Base-by-base conservation (phyloP, 23 tunicate species). In the Oikopleura vanhoeffeni region DNA sequence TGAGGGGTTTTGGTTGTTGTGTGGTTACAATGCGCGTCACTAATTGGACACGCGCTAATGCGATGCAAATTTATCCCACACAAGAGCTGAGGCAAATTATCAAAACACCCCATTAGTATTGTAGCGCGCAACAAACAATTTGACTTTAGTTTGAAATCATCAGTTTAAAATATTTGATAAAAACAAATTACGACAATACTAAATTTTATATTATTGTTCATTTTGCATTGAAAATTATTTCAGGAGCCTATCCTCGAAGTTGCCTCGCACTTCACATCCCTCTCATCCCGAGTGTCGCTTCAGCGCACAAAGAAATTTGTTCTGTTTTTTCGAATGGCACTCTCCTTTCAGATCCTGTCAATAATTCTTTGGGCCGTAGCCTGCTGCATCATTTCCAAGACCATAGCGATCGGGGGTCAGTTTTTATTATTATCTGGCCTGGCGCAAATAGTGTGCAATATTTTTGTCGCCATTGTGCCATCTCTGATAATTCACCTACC, bases 301-400 rank as follows among this genome's bases (percentile, higher is more conserved):
- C 79, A 71, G 35, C 79, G 79, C 3, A 32, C 79, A 4, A 18
- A 13, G 34, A 71, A 71, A 30, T 30, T 71, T 71, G 34, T 13
- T 33, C 79, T 71, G 36, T 71, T 71, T 71, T 71, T 71, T 32
- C 79, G 79, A 28, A 18, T 71, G 27, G 79, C 79, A 4, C 79
- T 71, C 3, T 33, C 79, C 27, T 71, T 71, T 30, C 79, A 71
- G 32, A 32, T 71, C 2, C 38, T 71, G 27, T 18, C 79, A 28
- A 18, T 71, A 18, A 18, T 71, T 32, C 79, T 71, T 4, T 71
- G 79, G 79, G 38, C 3, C 32, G 27, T 71, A 2, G 2, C 34
- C 79, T 71, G 79, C 79, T 18, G 36, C 38, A 30, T 71, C 38
- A 18, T 71, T 2, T 13, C 27, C 38, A 71, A 71, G 32, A 30